phyloP scores from a whole-genome alignment of 2,113 vertebrate species.

The Brachionichthys hirsutus region DNA sequence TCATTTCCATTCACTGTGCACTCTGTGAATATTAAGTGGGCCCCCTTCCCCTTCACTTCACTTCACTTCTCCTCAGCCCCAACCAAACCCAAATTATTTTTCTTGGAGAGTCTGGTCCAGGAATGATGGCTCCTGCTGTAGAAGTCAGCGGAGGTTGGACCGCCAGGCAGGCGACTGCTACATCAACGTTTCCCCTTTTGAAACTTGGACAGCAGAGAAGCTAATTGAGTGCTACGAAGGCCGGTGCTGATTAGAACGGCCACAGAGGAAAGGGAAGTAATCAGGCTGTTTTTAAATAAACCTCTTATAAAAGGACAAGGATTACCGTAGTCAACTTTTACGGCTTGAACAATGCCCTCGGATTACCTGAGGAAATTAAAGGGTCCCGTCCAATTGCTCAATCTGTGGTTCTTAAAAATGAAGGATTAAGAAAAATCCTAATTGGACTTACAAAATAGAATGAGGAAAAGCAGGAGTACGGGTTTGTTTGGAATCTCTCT shows the following conservation, averaged over 20 bases:
- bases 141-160: conserved; percentile 5
- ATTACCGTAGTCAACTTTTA: conserved; percentile 49
- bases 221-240: neutral
- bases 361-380: conserved; percentile 55
- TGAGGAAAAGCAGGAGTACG: conserved; percentile 19
- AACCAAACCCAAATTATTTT: conserved; percentile 65
- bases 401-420: conserved; percentile 5
- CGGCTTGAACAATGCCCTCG: conserved; percentile 50
- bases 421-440: conserved; percentile 30
- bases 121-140: conserved; percentile 30
- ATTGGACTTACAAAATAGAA: conserved; percentile 30
- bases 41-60: too few relatives aligned
- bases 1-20: conserved; percentile 79
- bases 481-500: conserved; percentile 21
- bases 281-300: conserved; percentile 39
- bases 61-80: conserved; percentile 65
- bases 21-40: conserved; percentile 83
- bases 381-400: conserved; percentile 33
- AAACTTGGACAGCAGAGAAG: neutral
- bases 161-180: conserved; percentile 42
- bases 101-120: conserved; percentile 25
- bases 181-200: conserved; percentile 28
- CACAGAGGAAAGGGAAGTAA: conserved; percentile 4
- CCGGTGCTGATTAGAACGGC: neutral
- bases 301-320: conserved; percentile 41